Percentiles rank a stretch among this genome's conserved stretches.
Evolutionary conservation across 2,888 invertebrate species (phyloP).

Genomic region (Tetragonisca angustula): DNA sequence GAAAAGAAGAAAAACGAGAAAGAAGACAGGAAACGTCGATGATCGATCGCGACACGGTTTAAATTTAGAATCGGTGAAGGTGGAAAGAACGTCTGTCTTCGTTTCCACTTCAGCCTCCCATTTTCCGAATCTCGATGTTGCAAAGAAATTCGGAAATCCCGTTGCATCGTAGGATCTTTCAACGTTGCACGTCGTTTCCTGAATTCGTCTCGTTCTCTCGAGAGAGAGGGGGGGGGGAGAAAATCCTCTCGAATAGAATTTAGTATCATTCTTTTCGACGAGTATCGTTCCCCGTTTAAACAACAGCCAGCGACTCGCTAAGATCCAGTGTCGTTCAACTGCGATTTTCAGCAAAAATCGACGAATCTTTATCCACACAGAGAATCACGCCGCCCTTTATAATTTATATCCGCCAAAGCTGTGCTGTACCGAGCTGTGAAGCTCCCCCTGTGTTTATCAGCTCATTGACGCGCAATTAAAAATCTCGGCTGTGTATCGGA

Average conservation of each 20-base stretch:
- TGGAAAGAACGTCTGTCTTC: not conserved
- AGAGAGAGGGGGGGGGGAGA: too few species aligned
- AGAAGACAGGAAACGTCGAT: constrained; percentile 21
- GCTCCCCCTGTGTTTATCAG: not conserved
- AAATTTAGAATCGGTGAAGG: not conserved
- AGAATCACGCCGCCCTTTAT: not conserved
- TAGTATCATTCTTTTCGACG: too few species aligned
- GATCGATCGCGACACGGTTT: constrained; percentile 13
- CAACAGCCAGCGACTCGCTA: too few species aligned
- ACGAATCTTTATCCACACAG: not conserved
- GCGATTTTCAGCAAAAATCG: not conserved
- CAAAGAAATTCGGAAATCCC: too few species aligned
- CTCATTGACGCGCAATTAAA: not conserved
- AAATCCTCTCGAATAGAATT: too few species aligned
- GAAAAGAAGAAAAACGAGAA: not conserved
- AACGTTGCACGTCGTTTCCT: too few species aligned
- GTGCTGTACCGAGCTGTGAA: not conserved
- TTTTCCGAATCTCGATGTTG: too few species aligned
- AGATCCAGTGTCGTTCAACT: too few species aligned
- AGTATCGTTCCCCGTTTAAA: too few species aligned
- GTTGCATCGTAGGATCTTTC: too few species aligned
- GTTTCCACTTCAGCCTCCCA: too few species aligned
- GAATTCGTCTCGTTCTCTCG: too few species aligned
- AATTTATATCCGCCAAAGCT: not conserved
- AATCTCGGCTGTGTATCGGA: not conserved